Percentiles rank a stretch among this genome's conserved stretches.
These are phyloP conservation scores for Sarcophaga subvicina DNA, from an alignment of 2,888 invertebrate species.

Conservation along the genomic window DNA sequence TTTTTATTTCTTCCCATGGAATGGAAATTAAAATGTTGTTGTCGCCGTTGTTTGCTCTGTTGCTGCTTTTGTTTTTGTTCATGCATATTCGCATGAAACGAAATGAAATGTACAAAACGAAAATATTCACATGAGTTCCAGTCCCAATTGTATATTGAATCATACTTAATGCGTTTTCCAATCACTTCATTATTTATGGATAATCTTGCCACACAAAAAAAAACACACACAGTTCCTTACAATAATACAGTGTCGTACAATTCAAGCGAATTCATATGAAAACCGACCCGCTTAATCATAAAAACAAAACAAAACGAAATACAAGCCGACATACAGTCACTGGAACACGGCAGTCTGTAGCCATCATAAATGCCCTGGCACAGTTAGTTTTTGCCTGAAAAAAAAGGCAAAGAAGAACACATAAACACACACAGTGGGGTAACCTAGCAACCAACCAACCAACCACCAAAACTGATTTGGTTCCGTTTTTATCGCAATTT, in stretches of 20 bases:
- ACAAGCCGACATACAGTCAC: background rate
- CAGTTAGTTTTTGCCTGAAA: constrained; percentile 19
- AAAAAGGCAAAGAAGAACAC: background rate
- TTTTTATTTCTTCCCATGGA: background rate
- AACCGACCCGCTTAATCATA: constrained; percentile 59
- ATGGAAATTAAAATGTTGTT: constrained; percentile 21
- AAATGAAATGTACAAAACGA: background rate
- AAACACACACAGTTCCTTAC: too few species aligned
- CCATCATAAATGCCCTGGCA: constrained; percentile 60
- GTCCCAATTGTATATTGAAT: constrained; percentile 33
- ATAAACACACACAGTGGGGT: constrained; percentile 42
- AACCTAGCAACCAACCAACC: constrained; percentile 43
- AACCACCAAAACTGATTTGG: constrained; percentile 54
- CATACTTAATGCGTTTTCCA: constrained; percentile 54
- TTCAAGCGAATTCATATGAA: constrained; percentile 1
- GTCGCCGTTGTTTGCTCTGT: background rate
- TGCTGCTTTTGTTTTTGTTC: constrained; percentile 9
- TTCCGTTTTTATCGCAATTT: constrained; percentile 64
- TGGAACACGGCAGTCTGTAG: background rate
- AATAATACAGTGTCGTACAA: too few species aligned
- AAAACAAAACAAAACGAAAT: constrained; percentile 13
- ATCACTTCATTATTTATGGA: constrained; percentile 43
- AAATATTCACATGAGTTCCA: constrained; percentile 34
- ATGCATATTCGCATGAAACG: constrained; percentile 9
- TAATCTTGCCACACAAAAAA: background rate